Evolutionary conservation across 2,113 vertebrate species (phyloP).

Genomic region (Malurus melanocephalus): DNA sequence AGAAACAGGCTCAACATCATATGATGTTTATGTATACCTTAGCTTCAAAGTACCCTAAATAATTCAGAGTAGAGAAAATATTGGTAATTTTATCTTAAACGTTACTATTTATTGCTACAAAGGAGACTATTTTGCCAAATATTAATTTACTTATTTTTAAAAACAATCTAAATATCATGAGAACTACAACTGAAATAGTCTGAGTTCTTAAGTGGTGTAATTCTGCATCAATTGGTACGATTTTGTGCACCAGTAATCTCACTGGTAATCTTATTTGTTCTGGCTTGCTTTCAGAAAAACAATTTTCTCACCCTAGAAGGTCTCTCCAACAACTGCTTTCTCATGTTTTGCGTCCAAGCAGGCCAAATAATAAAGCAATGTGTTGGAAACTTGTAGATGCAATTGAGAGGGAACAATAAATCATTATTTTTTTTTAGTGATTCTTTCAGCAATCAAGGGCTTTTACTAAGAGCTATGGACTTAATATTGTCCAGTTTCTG

Average conservation of each 20-base stretch:
- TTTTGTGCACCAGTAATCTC: neutral
- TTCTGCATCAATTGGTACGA: neutral
- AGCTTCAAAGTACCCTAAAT: neutral
- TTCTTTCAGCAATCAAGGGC: neutral
- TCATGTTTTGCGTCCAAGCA: neutral
- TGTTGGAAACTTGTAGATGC: neutral
- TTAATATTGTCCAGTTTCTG: neutral
- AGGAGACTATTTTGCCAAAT: neutral
- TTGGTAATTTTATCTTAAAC: neutral
- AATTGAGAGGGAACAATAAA: neutral
- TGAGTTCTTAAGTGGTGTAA: neutral
- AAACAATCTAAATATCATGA: neutral
- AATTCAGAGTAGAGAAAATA: constrained; percentile 21
- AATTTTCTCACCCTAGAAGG: neutral
- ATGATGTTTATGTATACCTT: neutral
- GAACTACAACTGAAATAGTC: neutral
- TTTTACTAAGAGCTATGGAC: neutral
- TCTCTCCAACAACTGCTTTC: neutral
- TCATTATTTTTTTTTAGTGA: neutral
- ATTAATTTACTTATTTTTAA: neutral
- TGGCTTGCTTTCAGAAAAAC: neutral
- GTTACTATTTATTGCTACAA: neutral
- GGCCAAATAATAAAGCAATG: neutral
- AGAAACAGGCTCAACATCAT: neutral
- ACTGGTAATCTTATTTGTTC: neutral